Evolutionary conservation across 2,113 vertebrate species (phyloP).

Genomic region (Deroptyus accipitrinus): DNA sequence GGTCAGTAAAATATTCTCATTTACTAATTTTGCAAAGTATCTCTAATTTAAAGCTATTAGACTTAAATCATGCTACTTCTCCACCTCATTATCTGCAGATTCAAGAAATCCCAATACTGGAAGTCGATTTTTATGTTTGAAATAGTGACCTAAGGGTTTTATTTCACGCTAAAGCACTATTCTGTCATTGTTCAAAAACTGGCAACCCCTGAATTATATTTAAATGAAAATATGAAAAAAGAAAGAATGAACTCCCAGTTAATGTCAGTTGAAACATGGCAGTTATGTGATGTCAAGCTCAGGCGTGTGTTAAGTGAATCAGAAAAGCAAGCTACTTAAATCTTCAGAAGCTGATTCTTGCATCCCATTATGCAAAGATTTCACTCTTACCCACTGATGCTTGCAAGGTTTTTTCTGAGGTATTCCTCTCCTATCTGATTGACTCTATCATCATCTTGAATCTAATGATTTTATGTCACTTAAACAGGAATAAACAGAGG

Average conservation of each 20-base stretch:
- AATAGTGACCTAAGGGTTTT: neutral
- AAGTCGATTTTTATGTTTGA: neutral
- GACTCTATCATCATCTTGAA: neutral
- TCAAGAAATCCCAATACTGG: neutral
- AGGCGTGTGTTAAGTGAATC: neutral
- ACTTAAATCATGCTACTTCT: neutral
- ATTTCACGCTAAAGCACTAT: neutral
- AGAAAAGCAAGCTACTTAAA: neutral
- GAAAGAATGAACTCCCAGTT: neutral
- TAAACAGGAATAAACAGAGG: conserved; percentile 28
- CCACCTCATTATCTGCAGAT: neutral
- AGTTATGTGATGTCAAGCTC: neutral
- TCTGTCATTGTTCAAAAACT: neutral
- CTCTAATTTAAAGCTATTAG: neutral
- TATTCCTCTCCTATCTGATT: neutral
- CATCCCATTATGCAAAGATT: neutral
- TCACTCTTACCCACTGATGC: neutral
- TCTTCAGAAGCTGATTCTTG: neutral
- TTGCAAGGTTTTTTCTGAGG: neutral
- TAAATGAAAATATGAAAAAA: neutral
- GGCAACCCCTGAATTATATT: neutral
- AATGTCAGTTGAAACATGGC: neutral
- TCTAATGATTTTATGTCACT: neutral
- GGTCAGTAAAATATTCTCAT: neutral
- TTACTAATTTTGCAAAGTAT: neutral